phyloP scores from a whole-genome alignment of 2,888 invertebrate species.

The Leucophora obtusa region DNA sequence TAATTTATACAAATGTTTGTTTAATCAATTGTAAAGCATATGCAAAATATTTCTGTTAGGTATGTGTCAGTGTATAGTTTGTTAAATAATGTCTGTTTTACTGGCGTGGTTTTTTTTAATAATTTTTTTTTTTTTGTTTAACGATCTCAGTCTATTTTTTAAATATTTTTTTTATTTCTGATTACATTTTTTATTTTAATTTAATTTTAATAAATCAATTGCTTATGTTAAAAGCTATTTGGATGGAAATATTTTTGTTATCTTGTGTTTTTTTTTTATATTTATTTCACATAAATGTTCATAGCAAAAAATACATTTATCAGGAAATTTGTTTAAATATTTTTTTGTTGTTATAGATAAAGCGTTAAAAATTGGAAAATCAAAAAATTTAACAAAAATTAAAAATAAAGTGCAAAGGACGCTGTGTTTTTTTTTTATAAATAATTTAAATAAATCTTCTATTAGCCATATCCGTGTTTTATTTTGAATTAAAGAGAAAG shows the following conservation, averaged over 20 bases:
- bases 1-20: background rate
- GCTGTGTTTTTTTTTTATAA: slow-evolving; percentile 37
- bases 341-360: slow-evolving; percentile 13
- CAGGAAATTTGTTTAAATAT: slow-evolving; percentile 9
- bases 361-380: slow-evolving; percentile 10
- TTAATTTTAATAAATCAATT: slow-evolving; percentile 64
- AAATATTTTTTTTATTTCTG: slow-evolving; percentile 64
- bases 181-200: slow-evolving; percentile 69
- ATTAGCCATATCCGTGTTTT: slow-evolving; percentile 57
- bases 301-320: slow-evolving; percentile 62
- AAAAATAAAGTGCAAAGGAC: slow-evolving; percentile 49
- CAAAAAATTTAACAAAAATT: slow-evolving; percentile 2
- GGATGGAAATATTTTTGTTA: slow-evolving; percentile 62
- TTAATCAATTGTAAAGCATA: slow-evolving; percentile 27
- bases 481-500: background rate
- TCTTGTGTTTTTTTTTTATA: slow-evolving; percentile 26
- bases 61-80: slow-evolving; percentile 16
- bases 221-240: slow-evolving; percentile 66
- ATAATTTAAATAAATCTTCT: slow-evolving; percentile 43
- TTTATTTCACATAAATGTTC: slow-evolving; percentile 60
- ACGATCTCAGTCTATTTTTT: slow-evolving; percentile 65
- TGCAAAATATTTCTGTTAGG: slow-evolving; percentile 26
- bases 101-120: slow-evolving; percentile 22
- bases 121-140: slow-evolving; percentile 42
- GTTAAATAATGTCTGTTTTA: slow-evolving; percentile 20